These are phyloP conservation scores for Heteronetta atricapilla DNA, from an alignment of 2,113 vertebrate species.

Conservation along the genomic window DNA sequence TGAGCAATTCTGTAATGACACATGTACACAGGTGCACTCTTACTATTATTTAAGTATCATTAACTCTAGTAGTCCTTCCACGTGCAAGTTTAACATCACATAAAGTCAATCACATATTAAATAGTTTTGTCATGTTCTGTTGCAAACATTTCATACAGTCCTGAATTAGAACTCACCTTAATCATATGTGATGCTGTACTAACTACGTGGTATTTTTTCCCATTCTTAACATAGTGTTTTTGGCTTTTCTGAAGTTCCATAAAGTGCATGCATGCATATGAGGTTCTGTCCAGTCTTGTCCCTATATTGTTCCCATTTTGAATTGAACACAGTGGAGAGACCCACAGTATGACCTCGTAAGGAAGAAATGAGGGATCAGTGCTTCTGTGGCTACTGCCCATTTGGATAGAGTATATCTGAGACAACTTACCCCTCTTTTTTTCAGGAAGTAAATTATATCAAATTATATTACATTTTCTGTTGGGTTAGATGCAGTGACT, in stretches of 20 bases:
- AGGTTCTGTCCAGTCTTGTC: not conserved
- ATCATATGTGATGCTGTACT: not conserved
- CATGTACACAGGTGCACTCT: not conserved
- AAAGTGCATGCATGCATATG: not conserved
- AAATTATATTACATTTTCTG: not conserved
- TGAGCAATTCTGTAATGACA: not conserved
- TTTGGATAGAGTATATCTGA: not conserved
- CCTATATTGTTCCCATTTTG: not conserved
- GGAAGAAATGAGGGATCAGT: not conserved
- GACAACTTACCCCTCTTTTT: not conserved
- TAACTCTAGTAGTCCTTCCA: not conserved
- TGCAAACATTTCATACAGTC: not conserved
- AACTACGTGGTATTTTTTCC: not conserved
- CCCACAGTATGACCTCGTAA: rapidly evolving
- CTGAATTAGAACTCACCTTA: not conserved
- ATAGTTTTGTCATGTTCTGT: not conserved
- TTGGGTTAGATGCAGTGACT: not conserved
- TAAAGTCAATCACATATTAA: not conserved
- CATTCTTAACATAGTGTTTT: not conserved
- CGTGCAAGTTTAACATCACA: not conserved
- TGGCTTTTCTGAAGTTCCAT: not conserved
- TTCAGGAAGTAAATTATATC: not conserved
- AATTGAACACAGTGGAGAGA: not conserved
- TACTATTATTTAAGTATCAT: not conserved
- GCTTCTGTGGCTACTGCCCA: not conserved